Evolutionary conservation across 2,797 vertebrate genomes (phyloP).

Genomic region (Macropus fuliginosus): DNA sequence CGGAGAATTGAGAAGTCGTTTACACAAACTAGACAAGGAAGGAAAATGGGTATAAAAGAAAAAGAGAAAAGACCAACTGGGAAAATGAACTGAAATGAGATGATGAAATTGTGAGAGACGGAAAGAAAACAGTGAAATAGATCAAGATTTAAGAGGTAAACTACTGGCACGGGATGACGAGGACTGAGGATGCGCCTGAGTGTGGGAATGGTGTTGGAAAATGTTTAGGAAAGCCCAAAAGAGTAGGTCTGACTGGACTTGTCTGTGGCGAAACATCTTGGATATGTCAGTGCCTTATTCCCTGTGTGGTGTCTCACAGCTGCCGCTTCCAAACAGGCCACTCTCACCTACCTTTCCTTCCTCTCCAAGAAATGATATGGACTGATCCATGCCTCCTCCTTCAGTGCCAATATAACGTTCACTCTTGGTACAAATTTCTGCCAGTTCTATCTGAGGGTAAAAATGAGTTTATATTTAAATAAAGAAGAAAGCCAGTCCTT

Average conservation of each 20-base stretch:
- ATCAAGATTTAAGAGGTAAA: background rate
- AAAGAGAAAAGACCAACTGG: background rate
- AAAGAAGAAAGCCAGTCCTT: conserved; percentile 44
- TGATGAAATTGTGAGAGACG: conserved; percentile 19
- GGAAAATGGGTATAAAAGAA: background rate
- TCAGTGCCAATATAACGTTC: conserved; percentile 96
- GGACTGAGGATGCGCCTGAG: background rate
- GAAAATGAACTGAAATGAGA: conserved; percentile 36
- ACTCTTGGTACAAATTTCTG: conserved; percentile 94
- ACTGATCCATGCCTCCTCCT: conserved; percentile 99
- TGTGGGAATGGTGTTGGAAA: conserved; percentile 15
- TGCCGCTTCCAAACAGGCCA: conserved; percentile 30
- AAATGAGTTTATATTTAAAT: conserved; percentile 52
- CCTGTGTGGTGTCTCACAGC: background rate
- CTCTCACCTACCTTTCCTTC: conserved; percentile 91
- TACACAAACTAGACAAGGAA: conserved; percentile 33
- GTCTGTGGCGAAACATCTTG: background rate
- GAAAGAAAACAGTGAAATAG: conserved; percentile 6
- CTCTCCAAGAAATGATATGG: conserved; percentile 97
- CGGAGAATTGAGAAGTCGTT: conserved; percentile 53
- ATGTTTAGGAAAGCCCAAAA: background rate
- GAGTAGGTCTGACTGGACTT: background rate
- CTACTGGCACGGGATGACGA: background rate
- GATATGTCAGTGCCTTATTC: background rate
- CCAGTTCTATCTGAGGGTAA: conserved; percentile 90